Evolutionary conservation across 1,140 invertebrate genomes (phyloP), one percentile per base, ranked within the genome.

Genomic region (Tribolium castaneum): DNA sequence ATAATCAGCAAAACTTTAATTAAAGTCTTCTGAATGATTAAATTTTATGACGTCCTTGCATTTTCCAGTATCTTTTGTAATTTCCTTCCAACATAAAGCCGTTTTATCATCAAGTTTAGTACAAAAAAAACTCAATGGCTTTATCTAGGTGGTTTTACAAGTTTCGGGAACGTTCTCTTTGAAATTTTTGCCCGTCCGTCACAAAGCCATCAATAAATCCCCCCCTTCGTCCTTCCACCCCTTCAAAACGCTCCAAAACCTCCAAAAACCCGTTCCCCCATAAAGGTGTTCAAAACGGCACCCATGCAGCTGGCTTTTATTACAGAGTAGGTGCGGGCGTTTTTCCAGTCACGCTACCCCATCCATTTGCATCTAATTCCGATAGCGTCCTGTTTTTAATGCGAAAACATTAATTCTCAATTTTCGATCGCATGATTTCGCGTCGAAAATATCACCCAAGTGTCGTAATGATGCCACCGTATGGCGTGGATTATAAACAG

Each of bases 311-410:
- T n/a, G 30, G 6, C 13, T 25, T 35, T 66, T 66, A 35, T 35
- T 19, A 19, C 16, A 6, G 12, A 30, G 59, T 35, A 66, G 59
- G 59, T 66, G 59, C 59, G 59, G 59, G 30, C 59, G 59, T 66
- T 66, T 66, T 66, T 66, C 59, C 59, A 66, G 59, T 66, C 59
- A 66, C 59, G 59, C 59, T 35, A 66, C 25, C 3, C 25, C 34
- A 66, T 14, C 59, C 59, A 66, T 66, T 66, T 66, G 59, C 59
- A 66, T 66, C 45, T 66, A 66, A 66, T 66, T 66, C 59, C 59
- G 59, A 66, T 66, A 66, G 59, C 59, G 59, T 66, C 59, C 59
- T 66, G 30, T 66, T 66, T 34, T 66, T 66, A 66, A 66, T 66
- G 59, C 14, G 56, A 19, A 62, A 62, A 62, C 56, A 62, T 62